These are phyloP conservation scores for Philopotamus ludificatus DNA, from an alignment of 1,140 invertebrate genomes.

Conservation along the genomic window DNA sequence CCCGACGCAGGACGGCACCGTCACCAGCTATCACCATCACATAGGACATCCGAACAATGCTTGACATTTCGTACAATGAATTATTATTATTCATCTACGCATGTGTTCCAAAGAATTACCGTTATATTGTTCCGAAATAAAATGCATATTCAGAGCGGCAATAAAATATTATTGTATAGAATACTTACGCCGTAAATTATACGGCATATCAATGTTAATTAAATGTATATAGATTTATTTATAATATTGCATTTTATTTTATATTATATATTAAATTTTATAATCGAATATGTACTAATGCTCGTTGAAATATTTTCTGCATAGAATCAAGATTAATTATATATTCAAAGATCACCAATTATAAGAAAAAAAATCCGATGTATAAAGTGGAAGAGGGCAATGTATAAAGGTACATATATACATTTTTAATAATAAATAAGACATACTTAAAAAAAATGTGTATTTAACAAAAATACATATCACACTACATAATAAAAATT, in stretches of 20 bases:
- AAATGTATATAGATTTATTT: neutral
- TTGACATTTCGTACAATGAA: too few species aligned
- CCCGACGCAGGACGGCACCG: slow-evolving; percentile 3
- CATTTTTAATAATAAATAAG: neutral
- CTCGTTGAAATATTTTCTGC: too few species aligned
- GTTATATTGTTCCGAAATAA: neutral
- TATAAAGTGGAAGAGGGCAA: neutral
- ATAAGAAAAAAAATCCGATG: neutral
- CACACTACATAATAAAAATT: neutral
- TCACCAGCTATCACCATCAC: slow-evolving; percentile 16
- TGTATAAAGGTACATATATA: neutral
- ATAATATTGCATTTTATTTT: too few species aligned
- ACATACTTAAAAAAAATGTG: neutral
- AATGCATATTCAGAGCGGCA: neutral
- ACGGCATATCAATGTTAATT: neutral
- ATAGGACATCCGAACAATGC: neutral
- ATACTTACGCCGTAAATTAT: neutral
- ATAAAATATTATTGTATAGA: neutral
- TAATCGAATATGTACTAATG: too few species aligned
- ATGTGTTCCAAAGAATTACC: too few species aligned
- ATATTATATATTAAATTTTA: too few species aligned
- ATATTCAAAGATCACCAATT: neutral
- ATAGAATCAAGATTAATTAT: too few species aligned
- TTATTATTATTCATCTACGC: too few species aligned
- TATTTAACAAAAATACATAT: neutral